These are phyloP conservation scores for Cebus imitator DNA, from an alignment of 2,113 vertebrate species.

Conservation along the genomic window DNA sequence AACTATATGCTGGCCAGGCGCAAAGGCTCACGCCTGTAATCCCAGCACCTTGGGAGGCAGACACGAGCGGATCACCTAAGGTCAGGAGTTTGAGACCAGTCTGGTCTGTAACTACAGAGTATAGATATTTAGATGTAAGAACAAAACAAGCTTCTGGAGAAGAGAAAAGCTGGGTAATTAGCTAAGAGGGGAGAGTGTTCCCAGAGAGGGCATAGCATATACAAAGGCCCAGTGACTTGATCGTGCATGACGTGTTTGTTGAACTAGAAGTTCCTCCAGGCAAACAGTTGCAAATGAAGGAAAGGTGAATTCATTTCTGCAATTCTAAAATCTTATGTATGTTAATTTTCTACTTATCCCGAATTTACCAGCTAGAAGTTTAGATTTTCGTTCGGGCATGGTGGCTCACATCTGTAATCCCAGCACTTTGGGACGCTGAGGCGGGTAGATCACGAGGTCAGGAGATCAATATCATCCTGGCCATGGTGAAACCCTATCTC, in stretches of 20 bases:
- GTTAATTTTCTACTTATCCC: not conserved
- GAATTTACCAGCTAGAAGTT: not conserved
- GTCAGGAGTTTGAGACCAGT: not conserved
- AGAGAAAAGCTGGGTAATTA: not conserved
- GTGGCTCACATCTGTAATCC: too few relatives aligned
- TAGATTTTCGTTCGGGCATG: not conserved
- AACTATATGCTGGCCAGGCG: not conserved
- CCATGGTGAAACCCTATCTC: too few relatives aligned
- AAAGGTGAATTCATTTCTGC: not conserved
- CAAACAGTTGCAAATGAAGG: not conserved
- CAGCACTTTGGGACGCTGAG: too few relatives aligned
- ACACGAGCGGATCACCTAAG: not conserved
- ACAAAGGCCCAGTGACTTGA: not conserved
- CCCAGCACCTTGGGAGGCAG: not conserved
- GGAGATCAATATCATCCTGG: too few relatives aligned
- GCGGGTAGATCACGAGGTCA: too few relatives aligned
- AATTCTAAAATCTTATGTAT: not conserved
- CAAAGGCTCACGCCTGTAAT: not conserved
- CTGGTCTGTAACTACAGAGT: not conserved
- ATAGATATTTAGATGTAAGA: not conserved
- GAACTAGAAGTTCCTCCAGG: not conserved
- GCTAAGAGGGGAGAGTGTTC: not conserved
- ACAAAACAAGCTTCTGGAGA: not conserved
- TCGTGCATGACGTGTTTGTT: not conserved
- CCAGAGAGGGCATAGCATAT: not conserved